These are phyloP conservation scores for Saccostrea echinata DNA, from an alignment of 1,140 invertebrate species.

Conservation along the genomic window DNA sequence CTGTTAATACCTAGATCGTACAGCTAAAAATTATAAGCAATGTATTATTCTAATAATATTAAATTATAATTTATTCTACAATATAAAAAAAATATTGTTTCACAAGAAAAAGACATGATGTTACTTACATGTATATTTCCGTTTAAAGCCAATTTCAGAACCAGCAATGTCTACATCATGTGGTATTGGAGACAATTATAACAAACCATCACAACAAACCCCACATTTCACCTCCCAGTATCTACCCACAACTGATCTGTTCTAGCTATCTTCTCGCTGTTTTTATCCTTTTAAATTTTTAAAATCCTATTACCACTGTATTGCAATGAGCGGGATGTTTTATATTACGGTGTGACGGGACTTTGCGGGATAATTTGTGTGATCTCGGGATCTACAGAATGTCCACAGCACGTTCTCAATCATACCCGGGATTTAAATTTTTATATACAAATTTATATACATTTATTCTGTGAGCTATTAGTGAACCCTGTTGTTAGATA, in stretches of 20 bases:
- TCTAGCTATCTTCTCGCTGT: neutral
- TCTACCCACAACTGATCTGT: constrained; percentile 8
- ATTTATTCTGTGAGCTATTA: neutral
- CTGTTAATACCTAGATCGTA: no score
- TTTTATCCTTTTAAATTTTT: constrained; percentile 38
- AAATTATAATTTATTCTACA: no score
- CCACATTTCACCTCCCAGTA: neutral
- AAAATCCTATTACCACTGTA: constrained; percentile 35
- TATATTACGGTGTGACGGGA: neutral
- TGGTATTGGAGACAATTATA: neutral
- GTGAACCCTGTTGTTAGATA: neutral
- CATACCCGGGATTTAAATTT: constrained; percentile 29
- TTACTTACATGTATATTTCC: neutral
- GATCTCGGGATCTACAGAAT: neutral
- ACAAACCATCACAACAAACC: neutral
- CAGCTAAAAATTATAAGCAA: no score
- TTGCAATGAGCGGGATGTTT: neutral
- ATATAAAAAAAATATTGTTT: no score
- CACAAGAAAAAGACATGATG: neutral
- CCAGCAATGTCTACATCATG: neutral
- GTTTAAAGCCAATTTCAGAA: neutral
- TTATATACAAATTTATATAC: constrained; percentile 11
- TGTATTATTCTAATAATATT: no score
- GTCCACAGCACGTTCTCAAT: neutral
- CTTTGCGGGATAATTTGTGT: neutral